Evolutionary conservation across 2,113 vertebrate genomes (phyloP).

Genomic region (Oriolus oriolus): DNA sequence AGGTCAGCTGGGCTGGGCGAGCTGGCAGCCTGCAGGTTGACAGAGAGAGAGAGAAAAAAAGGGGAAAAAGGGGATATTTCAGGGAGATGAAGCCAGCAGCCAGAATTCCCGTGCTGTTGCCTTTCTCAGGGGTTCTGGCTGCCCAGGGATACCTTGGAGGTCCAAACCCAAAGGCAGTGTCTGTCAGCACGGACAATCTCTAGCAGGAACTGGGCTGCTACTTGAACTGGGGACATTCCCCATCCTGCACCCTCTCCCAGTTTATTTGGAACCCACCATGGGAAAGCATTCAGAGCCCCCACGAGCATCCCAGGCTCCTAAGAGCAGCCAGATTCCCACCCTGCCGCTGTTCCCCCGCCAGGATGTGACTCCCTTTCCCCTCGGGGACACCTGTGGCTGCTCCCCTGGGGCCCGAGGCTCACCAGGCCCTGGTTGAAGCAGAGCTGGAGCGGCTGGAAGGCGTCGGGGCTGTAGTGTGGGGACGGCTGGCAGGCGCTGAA

Average conservation of each 20-base stretch:
- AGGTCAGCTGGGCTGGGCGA: constrained; percentile 75
- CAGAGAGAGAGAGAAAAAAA: neutral
- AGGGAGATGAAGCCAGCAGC: neutral
- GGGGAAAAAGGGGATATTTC: accelerated
- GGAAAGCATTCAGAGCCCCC: neutral
- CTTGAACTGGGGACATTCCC: neutral
- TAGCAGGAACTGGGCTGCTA: neutral
- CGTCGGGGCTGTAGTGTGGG: constrained; percentile 67
- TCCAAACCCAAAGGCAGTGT: neutral
- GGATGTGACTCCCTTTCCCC: neutral
- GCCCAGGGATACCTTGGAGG: neutral
- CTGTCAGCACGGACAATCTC: accelerated
- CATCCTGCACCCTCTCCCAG: neutral
- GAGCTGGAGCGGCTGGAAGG: constrained; percentile 73
- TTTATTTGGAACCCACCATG: neutral
- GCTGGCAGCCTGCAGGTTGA: constrained; percentile 69
- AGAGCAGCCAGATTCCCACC: neutral
- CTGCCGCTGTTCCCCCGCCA: neutral
- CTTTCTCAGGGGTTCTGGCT: neutral
- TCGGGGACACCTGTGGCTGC: neutral
- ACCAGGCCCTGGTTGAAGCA: constrained; percentile 82
- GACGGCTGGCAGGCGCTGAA: constrained; percentile 35
- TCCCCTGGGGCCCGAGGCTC: constrained; percentile 43
- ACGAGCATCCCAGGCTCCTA: neutral
- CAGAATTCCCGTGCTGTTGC: neutral